Base-by-base conservation (phyloP, 2,113 vertebrate genomes). In the Clarias batrachus region DNA sequence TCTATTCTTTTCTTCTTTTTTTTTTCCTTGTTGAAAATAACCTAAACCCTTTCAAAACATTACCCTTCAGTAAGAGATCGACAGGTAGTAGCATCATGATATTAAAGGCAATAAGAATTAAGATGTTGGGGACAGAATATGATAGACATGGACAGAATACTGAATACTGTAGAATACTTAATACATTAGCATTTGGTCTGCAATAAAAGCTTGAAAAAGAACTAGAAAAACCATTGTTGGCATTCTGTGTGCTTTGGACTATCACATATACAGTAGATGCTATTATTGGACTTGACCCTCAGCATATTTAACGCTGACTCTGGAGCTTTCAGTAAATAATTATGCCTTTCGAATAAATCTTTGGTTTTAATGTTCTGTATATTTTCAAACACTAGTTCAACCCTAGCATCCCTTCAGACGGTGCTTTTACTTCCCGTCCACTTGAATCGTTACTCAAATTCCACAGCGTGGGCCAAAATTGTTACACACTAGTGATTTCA, bases 251-350 rank as follows among this genome's bases (percentile, higher is more conserved):
- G 68, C 63, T 76, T 83, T 89, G 78, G 85, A 54, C 65, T 52
- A 71, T 88, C 23, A 76, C 60, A 81, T 81, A 86, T 62, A 48
- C 48, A 48, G 48, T 48, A 48, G 62, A 74, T 84, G n/a, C 56
- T 63, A 77, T 62, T 84, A 74, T 68, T 65, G 25, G 78, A 59
- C 68, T 63, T 81, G 85, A 89, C 76, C 54, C 73, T 83, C 13
- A 52, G 66, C n/a, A 56, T 27, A 81, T 68, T 65, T 76, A 83
- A 81, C 87, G 86, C 87, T 90, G 83, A 90, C 41, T 81, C 81
- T 87, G 84, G 88, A 84, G 54, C 62, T 57, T 76, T 30, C n/a
- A 30, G 54, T 73, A 84, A 76, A 87, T 85, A 48, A 78, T 82
- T 89, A 56, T 59, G 19, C 80, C 57, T 60, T 66, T 74, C 71